These are phyloP conservation scores for Oenanthe oenanthe DNA, from an alignment of 2,113 vertebrate species.

Conservation along the genomic window DNA sequence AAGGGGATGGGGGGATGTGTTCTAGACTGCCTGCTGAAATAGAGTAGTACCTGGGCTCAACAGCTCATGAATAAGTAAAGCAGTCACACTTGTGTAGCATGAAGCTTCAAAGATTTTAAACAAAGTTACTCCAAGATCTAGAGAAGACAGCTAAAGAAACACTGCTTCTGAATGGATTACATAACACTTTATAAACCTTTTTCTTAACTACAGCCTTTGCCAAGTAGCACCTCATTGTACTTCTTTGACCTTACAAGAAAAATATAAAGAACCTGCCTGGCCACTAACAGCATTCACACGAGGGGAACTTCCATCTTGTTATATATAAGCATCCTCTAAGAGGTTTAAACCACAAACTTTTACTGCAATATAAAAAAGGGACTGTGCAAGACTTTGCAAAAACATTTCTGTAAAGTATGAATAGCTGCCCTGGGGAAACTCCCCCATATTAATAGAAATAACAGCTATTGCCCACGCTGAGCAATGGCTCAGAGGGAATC, in stretches of 20 bases:
- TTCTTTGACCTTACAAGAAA: constrained; percentile 13
- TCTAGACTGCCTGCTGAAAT: neutral
- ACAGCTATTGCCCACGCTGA: neutral
- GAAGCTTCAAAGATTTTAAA: neutral
- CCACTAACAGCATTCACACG: neutral
- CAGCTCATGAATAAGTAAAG: neutral
- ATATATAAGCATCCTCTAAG: constrained; percentile 46
- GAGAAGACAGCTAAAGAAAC: neutral
- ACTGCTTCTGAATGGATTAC: neutral
- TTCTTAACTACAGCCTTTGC: constrained; percentile 10
- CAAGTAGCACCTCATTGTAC: constrained; percentile 14
- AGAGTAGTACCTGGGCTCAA: neutral
- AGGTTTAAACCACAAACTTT: constrained; percentile 63
- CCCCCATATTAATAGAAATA: constrained; percentile 54
- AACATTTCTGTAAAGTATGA: constrained; percentile 43
- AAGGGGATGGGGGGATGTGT: rapidly evolving
- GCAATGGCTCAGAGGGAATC: neutral
- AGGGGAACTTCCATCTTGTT: constrained; percentile 49
- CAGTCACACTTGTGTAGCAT: neutral
- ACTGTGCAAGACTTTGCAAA: constrained; percentile 35
- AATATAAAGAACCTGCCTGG: neutral
- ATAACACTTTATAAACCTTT: constrained; percentile 3
- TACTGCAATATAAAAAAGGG: constrained; percentile 30
- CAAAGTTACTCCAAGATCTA: neutral
- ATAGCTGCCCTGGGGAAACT: constrained; percentile 61